Base-by-base conservation (phyloP, 1,140 invertebrate species). In the Drosophila ananassae region DNA sequence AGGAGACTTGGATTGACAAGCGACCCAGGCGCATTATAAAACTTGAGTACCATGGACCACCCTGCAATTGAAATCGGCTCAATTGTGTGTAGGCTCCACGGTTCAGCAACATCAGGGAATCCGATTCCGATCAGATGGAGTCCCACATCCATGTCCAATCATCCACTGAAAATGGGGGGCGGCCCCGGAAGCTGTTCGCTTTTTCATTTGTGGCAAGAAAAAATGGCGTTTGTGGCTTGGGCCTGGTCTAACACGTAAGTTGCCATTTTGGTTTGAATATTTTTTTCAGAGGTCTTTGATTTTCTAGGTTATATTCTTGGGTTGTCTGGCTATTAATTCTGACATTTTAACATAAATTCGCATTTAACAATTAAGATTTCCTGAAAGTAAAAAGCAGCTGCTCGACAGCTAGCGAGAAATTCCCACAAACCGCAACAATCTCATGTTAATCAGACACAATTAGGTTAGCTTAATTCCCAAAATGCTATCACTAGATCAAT, bases 31-130 rank as follows among this genome's bases (percentile, higher is more conserved):
- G 79, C 73, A 81, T 81, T 81, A 82, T 78, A 82, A 69, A 73
- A 68, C 67, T 76, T 81, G 73, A 81, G 78, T 81, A 50, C 73
- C 62, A 54, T 32, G 63, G 79, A 83, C 79, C 79, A 83, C 79
- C 79, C 79, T 83, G 79, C 79, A 83, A 83, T 83, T 83, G 79
- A 69, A 83, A 83, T 83, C 64, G 71, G 72, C 79, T 83, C 79
- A 75, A 79, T 83, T 73, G 67, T 73, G 69, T 69, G 69, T 59
- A 54, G 66, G 66, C 66, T 52, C 62, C 62, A 44, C 67, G 62
- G 62, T 37, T 46, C 30, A 22, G 59, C 50, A 13, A 46, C 47
- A 44, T n/a, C 25, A 28, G 48, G 34, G 37, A 24, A 53, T 50
- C 34, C 34, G 34, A 53, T 53, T 54, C 50, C 48, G 13, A 60